phyloP scores from a whole-genome alignment of 1,140 invertebrate species.

The Temnothorax nylanderi region DNA sequence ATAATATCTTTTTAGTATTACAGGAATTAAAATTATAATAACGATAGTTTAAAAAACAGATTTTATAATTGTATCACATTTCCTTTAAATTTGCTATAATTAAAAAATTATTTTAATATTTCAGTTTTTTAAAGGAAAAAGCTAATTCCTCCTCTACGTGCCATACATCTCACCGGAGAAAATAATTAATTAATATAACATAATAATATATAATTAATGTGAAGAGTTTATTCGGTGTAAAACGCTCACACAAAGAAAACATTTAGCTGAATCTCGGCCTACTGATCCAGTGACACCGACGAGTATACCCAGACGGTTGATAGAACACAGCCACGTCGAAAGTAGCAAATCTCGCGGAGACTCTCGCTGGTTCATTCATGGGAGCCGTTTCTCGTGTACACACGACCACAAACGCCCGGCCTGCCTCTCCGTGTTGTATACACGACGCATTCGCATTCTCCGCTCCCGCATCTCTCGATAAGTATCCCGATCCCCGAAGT shows the following conservation, averaged over 20 bases:
- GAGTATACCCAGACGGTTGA: not conserved
- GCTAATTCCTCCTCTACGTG: not conserved
- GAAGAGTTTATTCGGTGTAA: not conserved
- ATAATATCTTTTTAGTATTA: not conserved
- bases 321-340: constrained; percentile 43
- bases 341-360: constrained; percentile 55
- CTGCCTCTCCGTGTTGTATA: not conserved
- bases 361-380: constrained; percentile 57
- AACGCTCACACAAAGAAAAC: not conserved
- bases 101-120: not conserved
- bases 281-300: constrained; percentile 35
- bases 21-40: not conserved
- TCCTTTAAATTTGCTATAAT: not conserved
- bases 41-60: not conserved
- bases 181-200: not conserved
- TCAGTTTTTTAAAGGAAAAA: not conserved
- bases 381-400: constrained; percentile 48
- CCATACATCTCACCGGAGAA: not conserved
- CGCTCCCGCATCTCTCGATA: constrained; percentile 42
- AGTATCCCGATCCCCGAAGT: constrained; percentile 38
- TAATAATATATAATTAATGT: not conserved
- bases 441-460: constrained; percentile 47
- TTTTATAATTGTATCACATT: not conserved
- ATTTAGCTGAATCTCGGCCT: constrained; percentile 1
- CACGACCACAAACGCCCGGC: constrained; percentile 20